Percentiles rank a stretch among this genome's conserved stretches.
Conservation (phyloP, 2,113 vertebrate species). For the Amblyopsis rosae region DNA sequence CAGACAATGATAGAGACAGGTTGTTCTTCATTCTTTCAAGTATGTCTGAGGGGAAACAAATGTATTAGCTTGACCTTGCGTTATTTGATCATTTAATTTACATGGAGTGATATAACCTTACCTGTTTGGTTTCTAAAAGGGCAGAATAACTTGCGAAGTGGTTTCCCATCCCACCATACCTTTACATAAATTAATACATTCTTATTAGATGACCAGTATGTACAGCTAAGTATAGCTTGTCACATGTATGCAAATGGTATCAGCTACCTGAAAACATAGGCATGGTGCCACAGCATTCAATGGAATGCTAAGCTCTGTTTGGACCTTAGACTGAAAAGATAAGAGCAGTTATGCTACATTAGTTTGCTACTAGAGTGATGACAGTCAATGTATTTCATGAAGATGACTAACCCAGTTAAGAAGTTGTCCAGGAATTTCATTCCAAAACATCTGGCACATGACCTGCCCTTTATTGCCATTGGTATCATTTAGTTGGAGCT, state of each 20-base stretch:
- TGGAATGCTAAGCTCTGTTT: conserved; percentile 49
- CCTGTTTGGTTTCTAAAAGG: conserved; percentile 64
- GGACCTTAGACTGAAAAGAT: conserved; percentile 36
- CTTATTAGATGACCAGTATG: background rate
- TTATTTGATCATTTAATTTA: background rate
- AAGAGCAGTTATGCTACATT: background rate
- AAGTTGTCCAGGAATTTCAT: conserved; percentile 20
- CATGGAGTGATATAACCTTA: conserved; percentile 17
- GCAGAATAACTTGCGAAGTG: conserved; percentile 40
- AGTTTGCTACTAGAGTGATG: background rate
- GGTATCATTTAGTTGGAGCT: conserved; percentile 40
- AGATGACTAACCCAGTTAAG: conserved; percentile 54
- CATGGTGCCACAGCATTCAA: conserved; percentile 58
- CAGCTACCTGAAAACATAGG: conserved; percentile 72
- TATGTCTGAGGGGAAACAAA: conserved; percentile 18
- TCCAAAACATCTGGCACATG: conserved; percentile 47
- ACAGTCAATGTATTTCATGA: background rate
- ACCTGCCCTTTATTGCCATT: conserved; percentile 9
- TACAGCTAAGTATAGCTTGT: background rate
- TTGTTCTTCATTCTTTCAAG: conserved; percentile 55
- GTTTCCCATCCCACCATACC: conserved; percentile 53
- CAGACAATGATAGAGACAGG: conserved; percentile 54
- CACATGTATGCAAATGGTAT: background rate
- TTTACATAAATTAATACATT: conserved; percentile 27
- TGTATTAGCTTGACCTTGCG: background rate